phyloP scores from a whole-genome alignment of 2,113 vertebrate species.

The Tetraodon nigroviridis region DNA sequence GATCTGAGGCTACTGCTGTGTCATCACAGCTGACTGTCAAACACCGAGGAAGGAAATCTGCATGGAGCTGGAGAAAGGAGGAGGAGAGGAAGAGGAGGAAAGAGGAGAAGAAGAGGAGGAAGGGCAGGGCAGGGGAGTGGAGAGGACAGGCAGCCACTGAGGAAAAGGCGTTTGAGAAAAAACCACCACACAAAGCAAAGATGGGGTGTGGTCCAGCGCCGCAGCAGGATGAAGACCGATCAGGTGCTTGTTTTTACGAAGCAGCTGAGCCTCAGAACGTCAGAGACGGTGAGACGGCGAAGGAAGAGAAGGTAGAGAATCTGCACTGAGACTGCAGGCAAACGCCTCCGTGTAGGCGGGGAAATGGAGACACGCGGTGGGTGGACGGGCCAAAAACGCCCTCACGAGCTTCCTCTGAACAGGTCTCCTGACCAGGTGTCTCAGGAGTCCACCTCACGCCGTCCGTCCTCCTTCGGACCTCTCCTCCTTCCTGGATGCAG shows the following conservation, averaged over 20 bases:
- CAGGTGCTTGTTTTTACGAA: slow-evolving; percentile 26
- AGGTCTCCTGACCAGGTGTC: slow-evolving; percentile 19
- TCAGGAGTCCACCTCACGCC: background rate
- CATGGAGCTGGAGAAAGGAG: slow-evolving; percentile 21
- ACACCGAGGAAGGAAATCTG: slow-evolving; percentile 31
- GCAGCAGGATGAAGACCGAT: slow-evolving; percentile 17
- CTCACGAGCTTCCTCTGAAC: slow-evolving; percentile 29
- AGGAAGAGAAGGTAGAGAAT: slow-evolving; percentile 12
- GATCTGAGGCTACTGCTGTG: slow-evolving; percentile 38
- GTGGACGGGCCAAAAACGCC: slow-evolving; percentile 10
- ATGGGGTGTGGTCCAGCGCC: slow-evolving; percentile 22
- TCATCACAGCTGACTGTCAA: slow-evolving; percentile 55
- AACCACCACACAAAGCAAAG: slow-evolving; percentile 12
- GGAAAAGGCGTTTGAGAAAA: background rate
- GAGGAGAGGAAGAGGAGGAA: background rate
- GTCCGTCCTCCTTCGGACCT: background rate
- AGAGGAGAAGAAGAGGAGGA: background rate
- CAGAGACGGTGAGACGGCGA: background rate
- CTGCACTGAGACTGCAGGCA: slow-evolving; percentile 6
- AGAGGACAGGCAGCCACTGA: background rate
- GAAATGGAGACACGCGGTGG: slow-evolving; percentile 10
- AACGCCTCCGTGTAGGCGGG: slow-evolving; percentile 17
- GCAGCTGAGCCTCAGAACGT: slow-evolving; percentile 12
- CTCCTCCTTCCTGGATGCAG: background rate
- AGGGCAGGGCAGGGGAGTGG: background rate